Evolutionary conservation across 1,140 invertebrate genomes (phyloP), one percentile per base, ranked within the genome.

Genomic region (Vanessa atalanta): DNA sequence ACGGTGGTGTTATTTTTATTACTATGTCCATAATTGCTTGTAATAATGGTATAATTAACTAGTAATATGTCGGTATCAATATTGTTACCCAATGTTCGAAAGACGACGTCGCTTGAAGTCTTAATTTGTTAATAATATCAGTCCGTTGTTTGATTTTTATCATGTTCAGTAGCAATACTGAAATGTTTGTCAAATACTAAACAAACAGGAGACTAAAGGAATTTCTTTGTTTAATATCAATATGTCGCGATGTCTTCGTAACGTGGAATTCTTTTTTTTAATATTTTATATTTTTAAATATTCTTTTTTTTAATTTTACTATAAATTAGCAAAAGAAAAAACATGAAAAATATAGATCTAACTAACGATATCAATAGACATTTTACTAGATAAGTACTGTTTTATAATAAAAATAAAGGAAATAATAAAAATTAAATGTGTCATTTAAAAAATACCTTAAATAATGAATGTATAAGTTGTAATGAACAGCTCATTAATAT

Each of bases 1-100:
- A 48, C 37, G 63, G 64, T 47, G 51, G 31, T 47, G 26, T 69
- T 60, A 57, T 57, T 69, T 69, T 69, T 43, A 69, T 60, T 69
- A 47, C n/a, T 12, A 31, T 51, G 51, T 1, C 3, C 26, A 6
- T 66, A 26, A 72, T 72, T 57, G 55, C 53, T 43, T 47, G 43
- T 67, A 72, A 71, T 64, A 31, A 63, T 70, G 60, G 60, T 20
- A 51, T 70, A 31, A 61, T 26, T n/a, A 23, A 15, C 26, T 11
- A 13, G 37, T 53, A 20, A 57, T 37, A 37, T 26, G 15, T 14
- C 14, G 57, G 31, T 14, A 31, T 26, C 14, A 37, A 61, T 61
- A 26, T 37, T 57, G 53, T 37, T 61, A 37, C 53, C 20, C 53
- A 57, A 23, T 57, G 16, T n/a, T 55, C n/a, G 16, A 7, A 57